phyloP scores from a whole-genome alignment of 1,140 invertebrate species.

The Cephus cinctus region DNA sequence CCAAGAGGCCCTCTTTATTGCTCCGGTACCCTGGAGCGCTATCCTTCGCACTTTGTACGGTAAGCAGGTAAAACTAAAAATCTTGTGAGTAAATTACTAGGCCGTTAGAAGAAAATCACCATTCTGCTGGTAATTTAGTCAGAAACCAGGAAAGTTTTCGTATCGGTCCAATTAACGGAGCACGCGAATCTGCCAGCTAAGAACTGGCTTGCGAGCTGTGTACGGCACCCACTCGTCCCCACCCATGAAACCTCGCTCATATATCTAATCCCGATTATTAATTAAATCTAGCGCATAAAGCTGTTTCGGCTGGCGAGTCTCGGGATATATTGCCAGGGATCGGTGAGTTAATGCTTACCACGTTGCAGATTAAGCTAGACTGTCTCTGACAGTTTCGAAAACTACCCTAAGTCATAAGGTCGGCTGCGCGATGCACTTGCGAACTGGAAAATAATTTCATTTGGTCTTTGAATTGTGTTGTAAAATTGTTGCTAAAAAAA shows the following conservation, averaged over 20 bases:
- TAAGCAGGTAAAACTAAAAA: not conserved
- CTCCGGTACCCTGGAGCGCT: not conserved
- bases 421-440: too few species aligned
- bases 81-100: conserved; percentile 6
- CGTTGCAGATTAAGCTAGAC: too few species aligned
- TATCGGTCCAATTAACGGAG: conserved; percentile 40
- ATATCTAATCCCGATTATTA: conserved; percentile 46
- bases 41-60: not conserved
- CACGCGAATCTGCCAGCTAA: conserved; percentile 37
- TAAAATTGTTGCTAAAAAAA: too few species aligned
- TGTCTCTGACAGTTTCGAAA: too few species aligned
- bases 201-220: conserved; percentile 17
- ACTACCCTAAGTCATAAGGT: too few species aligned
- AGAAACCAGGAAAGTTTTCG: conserved; percentile 35
- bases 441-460: too few species aligned
- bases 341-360: conserved; percentile 39
- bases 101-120: conserved; percentile 1
- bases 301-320: conserved; percentile 38
- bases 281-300: conserved; percentile 45
- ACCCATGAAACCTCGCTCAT: conserved; percentile 20
- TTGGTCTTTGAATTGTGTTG: too few species aligned
- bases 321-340: conserved; percentile 37
- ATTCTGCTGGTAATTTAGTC: conserved; percentile 28
- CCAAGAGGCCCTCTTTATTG: too few species aligned
- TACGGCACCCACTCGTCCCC: conserved; percentile 10